Percentiles rank a stretch among this genome's conserved stretches.
phyloP scores from a whole-genome alignment of 2,888 invertebrate genomes.

The Dryobota labecula region DNA sequence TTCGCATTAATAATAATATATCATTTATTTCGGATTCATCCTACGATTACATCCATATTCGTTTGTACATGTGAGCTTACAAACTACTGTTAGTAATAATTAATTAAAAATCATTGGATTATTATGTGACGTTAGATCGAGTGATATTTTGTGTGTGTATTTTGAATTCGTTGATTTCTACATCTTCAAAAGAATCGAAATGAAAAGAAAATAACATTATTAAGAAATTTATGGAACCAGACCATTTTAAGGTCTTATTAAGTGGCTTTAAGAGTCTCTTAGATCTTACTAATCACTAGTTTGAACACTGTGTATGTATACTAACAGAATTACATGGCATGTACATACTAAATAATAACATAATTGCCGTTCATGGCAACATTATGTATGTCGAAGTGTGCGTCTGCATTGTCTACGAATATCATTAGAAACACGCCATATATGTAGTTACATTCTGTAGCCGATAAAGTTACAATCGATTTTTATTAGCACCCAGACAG shows the following conservation, averaged over 20 bases:
- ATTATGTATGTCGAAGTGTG: constrained; percentile 28
- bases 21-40: no score
- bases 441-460: constrained; percentile 1
- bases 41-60: no score
- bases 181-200: background rate
- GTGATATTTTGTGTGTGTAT: no score
- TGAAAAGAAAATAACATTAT: no score
- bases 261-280: background rate
- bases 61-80: no score
- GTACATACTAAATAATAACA: constrained; percentile 24
- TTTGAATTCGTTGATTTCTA: background rate
- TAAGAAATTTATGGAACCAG: no score
- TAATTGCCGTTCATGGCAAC: constrained; percentile 25
- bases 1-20: no score
- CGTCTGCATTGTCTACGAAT: constrained; percentile 31
- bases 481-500: constrained; percentile 18
- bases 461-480: background rate
- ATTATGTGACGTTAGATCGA: no score
- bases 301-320: background rate
- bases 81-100: no score
- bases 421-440: constrained; percentile 33
- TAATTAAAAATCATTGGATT: no score
- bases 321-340: constrained; percentile 1
- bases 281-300: background rate
- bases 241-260: background rate